Base-by-base conservation (phyloP, 2,797 vertebrate genomes). In the Eulemur albifrons region DNA sequence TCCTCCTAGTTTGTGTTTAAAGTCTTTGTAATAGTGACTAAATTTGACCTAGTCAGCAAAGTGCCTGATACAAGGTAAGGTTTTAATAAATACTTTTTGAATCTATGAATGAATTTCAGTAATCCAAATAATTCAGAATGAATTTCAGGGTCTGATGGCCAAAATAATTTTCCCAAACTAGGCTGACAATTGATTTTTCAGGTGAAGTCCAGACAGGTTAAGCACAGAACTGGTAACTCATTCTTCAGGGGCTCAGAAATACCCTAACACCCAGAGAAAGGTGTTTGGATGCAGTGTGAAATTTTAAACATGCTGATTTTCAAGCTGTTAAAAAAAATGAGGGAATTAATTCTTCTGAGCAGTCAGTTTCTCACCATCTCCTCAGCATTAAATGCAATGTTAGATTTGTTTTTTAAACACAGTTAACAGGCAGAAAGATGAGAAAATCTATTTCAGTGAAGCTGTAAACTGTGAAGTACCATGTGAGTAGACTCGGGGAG, bases 331-430 rank as follows among this genome's bases (percentile, higher is more conserved):
- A 97, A 87, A 85, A 94, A 88, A 0, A 92, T 50, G 93, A 87
- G 84, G 83, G 90, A 97, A 95, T 97, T 85, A 88, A 85, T 97
- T 97, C 73, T 91, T 93, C 80, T 54, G 25, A 75, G 38, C 96
- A 63, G 23, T 3, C 76, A 75, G 17, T 73, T 88, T 94, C 94
- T 93, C 32, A 93, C 86, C 17, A 32, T 52, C 82, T 96, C n/a
- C 48, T 81, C 59, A 73, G 90, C 90, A 87, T 57, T 94, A 93
- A 96, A 96, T 93, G 89, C 85, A 82, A 85, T 2, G 38, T 15
- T 82, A 90, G 35, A 54, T 95, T 50, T 95, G 92, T 73, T 96
- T 98, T 96, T 54, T 73, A 94, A 86, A 93, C 87, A 38, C 48
- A 93, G 85, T 79, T 50, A 93, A 90, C 32, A 59, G 83, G 67